These are phyloP conservation scores for Drosophila kepulauana DNA, from an alignment of 1,140 invertebrate genomes.

Conservation along the genomic window DNA sequence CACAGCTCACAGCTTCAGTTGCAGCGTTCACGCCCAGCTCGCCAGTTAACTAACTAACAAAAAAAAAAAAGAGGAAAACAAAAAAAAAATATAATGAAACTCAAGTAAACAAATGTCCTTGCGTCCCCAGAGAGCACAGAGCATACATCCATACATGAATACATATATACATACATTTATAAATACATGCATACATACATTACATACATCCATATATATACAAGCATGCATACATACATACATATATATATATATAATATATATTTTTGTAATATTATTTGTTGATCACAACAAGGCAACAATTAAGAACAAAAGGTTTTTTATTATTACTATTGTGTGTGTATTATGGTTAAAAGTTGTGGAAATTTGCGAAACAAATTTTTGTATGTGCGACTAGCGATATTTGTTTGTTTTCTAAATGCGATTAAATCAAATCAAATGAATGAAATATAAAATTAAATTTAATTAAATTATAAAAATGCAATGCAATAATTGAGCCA, in stretches of 20 bases:
- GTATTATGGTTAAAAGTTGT: slow-evolving; percentile 61
- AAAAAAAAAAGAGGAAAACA: slow-evolving; percentile 4
- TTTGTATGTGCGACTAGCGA: slow-evolving; percentile 43
- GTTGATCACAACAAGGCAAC: slow-evolving; percentile 61
- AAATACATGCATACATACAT: slow-evolving; percentile 29
- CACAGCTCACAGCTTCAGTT: slow-evolving; percentile 22
- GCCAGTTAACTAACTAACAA: slow-evolving; percentile 52
- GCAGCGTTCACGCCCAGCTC: slow-evolving; percentile 34
- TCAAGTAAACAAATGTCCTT: slow-evolving; percentile 47
- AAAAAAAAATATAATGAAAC: slow-evolving; percentile 40
- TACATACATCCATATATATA: slow-evolving; percentile 55
- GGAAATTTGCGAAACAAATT: slow-evolving; percentile 31
- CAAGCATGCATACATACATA: slow-evolving; percentile 28
- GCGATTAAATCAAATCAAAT: slow-evolving; percentile 30
- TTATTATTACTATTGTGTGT: slow-evolving; percentile 40
- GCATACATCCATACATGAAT: slow-evolving; percentile 25
- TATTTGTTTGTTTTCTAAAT: slow-evolving; percentile 59
- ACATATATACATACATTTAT: slow-evolving; percentile 38
- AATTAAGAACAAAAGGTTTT: slow-evolving; percentile 67
- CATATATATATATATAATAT: slow-evolving; percentile 51
- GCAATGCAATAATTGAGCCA: slow-evolving; percentile 65
- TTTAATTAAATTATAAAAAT: slow-evolving; percentile 9
- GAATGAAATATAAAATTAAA: slow-evolving; percentile 13
- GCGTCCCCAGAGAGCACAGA: slow-evolving; percentile 16
- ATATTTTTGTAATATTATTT: slow-evolving; percentile 82